A percentile compares a stretch with the other conserved stretches of the same genome.
Evolutionary conservation across 2,888 invertebrate species (phyloP).

Genomic region (Hydriomena furcata): DNA sequence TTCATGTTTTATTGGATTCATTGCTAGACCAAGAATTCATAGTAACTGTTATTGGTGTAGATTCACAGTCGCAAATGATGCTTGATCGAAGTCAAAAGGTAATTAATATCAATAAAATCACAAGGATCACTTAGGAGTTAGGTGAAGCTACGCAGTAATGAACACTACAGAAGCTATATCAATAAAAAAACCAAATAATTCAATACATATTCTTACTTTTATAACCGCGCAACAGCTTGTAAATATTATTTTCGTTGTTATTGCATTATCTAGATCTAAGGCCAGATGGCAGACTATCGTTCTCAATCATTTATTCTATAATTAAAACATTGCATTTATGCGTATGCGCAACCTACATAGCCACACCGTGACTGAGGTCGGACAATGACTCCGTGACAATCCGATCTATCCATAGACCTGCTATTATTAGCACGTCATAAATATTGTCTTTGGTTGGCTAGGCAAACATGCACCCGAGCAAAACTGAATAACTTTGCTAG

Average conservation of each 20-base stretch:
- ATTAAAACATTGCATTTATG: constrained; percentile 38
- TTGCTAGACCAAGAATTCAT: background rate
- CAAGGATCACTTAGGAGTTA: too few species aligned
- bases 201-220: constrained; percentile 6
- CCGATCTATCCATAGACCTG: constrained; percentile 37
- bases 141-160: too few species aligned
- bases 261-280: constrained; percentile 35
- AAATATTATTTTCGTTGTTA: constrained; percentile 25
- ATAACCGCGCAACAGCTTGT: constrained; percentile 18
- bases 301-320: constrained; percentile 39
- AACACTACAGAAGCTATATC: too few species aligned
- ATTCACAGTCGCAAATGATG: too few species aligned
- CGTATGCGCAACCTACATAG: constrained; percentile 36
- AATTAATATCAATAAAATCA: too few species aligned
- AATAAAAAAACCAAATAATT: background rate
- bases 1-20: background rate
- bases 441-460: constrained; percentile 18
- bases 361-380: constrained; percentile 38
- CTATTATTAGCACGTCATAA: constrained; percentile 32
- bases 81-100: too few species aligned
- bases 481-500: too few species aligned
- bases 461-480: constrained; percentile 5
- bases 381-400: constrained; percentile 36
- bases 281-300: constrained; percentile 38
- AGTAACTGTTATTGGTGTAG: background rate